Evolutionary conservation across 2,888 invertebrate genomes (phyloP), one percentile per base, ranked within the genome.

Genomic region (Megalurothrips usitatus): DNA sequence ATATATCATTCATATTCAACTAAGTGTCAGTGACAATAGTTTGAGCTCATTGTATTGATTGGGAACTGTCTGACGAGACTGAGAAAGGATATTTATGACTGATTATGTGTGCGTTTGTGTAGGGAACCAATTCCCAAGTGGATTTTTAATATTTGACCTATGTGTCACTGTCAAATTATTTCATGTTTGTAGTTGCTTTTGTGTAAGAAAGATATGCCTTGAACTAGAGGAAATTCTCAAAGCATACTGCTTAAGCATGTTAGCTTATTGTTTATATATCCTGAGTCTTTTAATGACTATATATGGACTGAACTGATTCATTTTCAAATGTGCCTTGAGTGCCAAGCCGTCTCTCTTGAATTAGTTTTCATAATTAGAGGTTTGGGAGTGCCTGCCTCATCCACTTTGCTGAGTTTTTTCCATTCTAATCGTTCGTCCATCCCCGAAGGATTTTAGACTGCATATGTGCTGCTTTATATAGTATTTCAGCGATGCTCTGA

Each of bases 261-360:
- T 43, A 43, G 34, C 6, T 43, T 4, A 43, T 43, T 6, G 34
- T 43, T 43, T 43, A 2, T 43, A 43, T 6, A 43, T 43, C 34
- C 34, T 43, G 6, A n/a, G n/a, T 43, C 34, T 58, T 10, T 17
- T 58, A 14, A 58, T 19, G 58, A 12, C n/a, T 17, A 0, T 14
- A 58, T 58, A 14, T 58, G 58, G 17, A 19, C n/a, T 58, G 58
- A 58, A 58, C 11, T 58, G 14, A 58, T 6, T 58, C 19, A 75
- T 75, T 75, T 75, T 75, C 68, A 75, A 9, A 75, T 75, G 23
- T 75, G 68, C 26, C 26, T 75, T 75, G 68, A 75, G 12, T 26
- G 19, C 23, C 23, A 23, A 68, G 23, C 58, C 23, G n/a, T 23
- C 11, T 75, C 12, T 75, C 23, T 26, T 26, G 26, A 12, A 58